phyloP scores from a whole-genome alignment of 2,797 vertebrate genomes.

The Sylvilagus floridanus region DNA sequence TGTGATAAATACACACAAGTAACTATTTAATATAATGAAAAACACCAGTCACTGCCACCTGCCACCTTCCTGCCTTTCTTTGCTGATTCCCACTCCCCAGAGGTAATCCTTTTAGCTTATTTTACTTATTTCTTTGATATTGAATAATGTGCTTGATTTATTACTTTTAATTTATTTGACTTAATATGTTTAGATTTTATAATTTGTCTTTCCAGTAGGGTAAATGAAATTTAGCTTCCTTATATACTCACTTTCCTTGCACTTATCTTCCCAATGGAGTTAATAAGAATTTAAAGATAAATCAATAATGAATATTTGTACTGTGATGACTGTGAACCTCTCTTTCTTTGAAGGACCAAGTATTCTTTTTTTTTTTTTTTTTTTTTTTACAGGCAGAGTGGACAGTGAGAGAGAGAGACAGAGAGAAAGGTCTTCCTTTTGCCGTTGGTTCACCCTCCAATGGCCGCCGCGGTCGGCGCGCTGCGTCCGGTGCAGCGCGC shows the following conservation, averaged over 20 bases:
- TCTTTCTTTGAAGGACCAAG: background rate
- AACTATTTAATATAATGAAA: background rate
- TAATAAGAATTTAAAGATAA: background rate
- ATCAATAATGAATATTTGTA: background rate
- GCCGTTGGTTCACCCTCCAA: no score
- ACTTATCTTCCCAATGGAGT: background rate
- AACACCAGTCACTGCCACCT: background rate
- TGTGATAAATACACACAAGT: background rate
- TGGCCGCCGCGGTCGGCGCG: no score
- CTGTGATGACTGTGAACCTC: background rate
- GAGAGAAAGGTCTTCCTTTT: no score
- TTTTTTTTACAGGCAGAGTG: no score
- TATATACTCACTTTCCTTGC: background rate
- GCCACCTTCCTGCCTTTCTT: background rate
- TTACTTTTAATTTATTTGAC: background rate
- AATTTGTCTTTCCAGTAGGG: background rate
- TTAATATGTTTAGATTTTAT: slow-evolving; percentile 1
- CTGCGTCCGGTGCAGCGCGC: no score
- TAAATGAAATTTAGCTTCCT: background rate
- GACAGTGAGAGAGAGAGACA: no score
- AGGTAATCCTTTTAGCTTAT: background rate
- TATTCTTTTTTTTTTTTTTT: no score
- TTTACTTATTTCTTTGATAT: background rate
- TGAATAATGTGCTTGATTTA: slow-evolving; percentile 8
- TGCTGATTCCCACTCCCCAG: background rate